Base-by-base conservation (phyloP, 2,888 invertebrate species). In the Alloscopus bannaensis region DNA sequence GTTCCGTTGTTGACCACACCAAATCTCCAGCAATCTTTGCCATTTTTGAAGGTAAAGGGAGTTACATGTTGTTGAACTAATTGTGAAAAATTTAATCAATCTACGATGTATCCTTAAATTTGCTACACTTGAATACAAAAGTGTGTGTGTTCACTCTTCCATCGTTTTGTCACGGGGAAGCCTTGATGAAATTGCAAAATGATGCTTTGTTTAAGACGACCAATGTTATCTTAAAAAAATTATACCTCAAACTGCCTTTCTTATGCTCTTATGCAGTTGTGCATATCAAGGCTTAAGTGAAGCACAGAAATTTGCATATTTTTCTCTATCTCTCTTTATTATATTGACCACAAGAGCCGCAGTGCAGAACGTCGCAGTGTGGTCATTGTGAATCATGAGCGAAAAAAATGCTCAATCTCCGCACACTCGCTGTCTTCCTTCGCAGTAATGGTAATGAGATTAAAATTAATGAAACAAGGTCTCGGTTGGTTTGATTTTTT, bases 391-490 rank as follows among this genome's bases (percentile, higher is more conserved):
- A n/a, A n/a, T n/a, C n/a, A n/a, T n/a, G n/a, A n/a, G n/a, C n/a
- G n/a, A n/a, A n/a, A n/a, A n/a, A n/a, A n/a, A n/a, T n/a, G n/a
- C n/a, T n/a, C n/a, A n/a, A n/a, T n/a, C n/a, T n/a, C n/a, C 52
- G 29, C 50, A 45, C 20, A 28, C n/a, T 8, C 65, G 18, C n/a
- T 64, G 50, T 11, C 13, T 40, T 31, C 13, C 29, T 40, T 29
- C 16, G 31, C 47, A 36, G 36, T 6, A 13, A n/a, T 18, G 22
- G 40, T 68, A 68, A 68, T 68, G 68, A 68, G 68, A 68, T 68
- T 68, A 68, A 68, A 68, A 68, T 68, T 68, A 68, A 68, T 68
- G 55, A 68, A 55, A 55, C 55, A 68, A 68, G 68, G 68, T 68
- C 68, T 68, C 55, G 68, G 36, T 68, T 68, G 55, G 68, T 40